Percentiles rank a stretch among this genome's conserved stretches.
Evolutionary conservation across 2,797 vertebrate genomes (phyloP).

Genomic region (Typhlichthys eigenmanni): DNA sequence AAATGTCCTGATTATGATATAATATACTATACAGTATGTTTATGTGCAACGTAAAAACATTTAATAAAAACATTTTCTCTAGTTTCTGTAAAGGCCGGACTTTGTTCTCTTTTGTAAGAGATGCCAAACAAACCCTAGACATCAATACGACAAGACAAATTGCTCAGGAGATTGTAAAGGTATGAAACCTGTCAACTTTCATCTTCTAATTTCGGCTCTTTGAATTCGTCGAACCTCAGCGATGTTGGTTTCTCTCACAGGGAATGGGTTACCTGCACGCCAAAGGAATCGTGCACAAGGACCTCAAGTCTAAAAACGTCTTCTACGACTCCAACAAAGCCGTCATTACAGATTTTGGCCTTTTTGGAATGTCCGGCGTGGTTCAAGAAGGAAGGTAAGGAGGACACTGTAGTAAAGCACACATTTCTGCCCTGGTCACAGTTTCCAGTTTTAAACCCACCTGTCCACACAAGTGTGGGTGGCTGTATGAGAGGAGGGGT

Average conservation of each 20-base stretch:
- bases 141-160: conserved; percentile 91
- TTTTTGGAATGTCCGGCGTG: conserved; percentile 98
- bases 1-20: not conserved
- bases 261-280: conserved; percentile 98
- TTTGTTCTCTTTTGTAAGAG: conserved; percentile 85
- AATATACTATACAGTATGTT: not conserved
- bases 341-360: conserved; percentile 96
- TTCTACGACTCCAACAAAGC: conserved; percentile 98
- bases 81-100: conserved; percentile 92
- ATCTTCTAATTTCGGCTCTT: too few species aligned
- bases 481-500: too few species aligned
- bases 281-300: conserved; percentile 98
- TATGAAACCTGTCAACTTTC: conserved; percentile 37
- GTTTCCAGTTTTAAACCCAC: too few species aligned
- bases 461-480: too few species aligned
- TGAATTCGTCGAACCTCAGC: not conserved
- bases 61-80: not conserved
- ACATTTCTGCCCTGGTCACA: too few species aligned
- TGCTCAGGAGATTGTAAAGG: conserved; percentile 91
- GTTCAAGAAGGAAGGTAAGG: conserved; percentile 95
- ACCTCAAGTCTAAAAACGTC: conserved; percentile 97
- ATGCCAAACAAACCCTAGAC: conserved; percentile 86
- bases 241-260: conserved; percentile 39
- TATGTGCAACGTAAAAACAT: not conserved
- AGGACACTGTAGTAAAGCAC: too few species aligned